Percentiles rank a stretch among this genome's conserved stretches.
Conservation (phyloP, 1,140 invertebrate species). For the Trichogramma pretiosum region DNA sequence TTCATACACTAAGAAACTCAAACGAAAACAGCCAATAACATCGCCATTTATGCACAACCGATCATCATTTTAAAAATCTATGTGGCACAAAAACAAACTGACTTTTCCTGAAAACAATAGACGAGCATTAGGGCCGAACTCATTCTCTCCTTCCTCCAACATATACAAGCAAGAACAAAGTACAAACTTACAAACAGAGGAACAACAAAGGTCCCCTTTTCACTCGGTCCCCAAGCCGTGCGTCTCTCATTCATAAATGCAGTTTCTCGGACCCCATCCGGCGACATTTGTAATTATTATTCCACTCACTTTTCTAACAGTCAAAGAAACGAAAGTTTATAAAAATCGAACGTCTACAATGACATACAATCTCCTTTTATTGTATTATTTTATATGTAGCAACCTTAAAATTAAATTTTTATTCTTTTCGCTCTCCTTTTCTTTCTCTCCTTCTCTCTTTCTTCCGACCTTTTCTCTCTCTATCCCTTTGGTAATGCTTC, state of each 20-base stretch:
- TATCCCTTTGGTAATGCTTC: slow-evolving; percentile 35
- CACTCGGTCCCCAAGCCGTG: slow-evolving; percentile 11
- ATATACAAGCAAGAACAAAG: too few species aligned
- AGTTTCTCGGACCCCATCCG: slow-evolving; percentile 11
- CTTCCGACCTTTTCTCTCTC: too few species aligned
- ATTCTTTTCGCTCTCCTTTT: slow-evolving; percentile 7
- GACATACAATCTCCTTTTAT: slow-evolving; percentile 20
- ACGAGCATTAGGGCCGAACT: background rate
- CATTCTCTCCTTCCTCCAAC: too few species aligned
- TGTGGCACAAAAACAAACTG: slow-evolving; percentile 11
- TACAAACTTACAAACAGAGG: background rate
- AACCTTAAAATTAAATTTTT: slow-evolving; percentile 11
- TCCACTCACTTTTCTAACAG: slow-evolving; percentile 5
- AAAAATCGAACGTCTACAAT: slow-evolving; percentile 14
- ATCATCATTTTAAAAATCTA: too few species aligned
- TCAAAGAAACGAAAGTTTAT: slow-evolving; percentile 9
- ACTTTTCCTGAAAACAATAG: slow-evolving; percentile 18
- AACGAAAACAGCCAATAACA: too few species aligned
- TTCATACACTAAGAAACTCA: background rate
- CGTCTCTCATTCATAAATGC: slow-evolving; percentile 13
- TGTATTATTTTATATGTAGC: slow-evolving; percentile 20
- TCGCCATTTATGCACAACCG: too few species aligned
- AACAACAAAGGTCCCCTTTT: slow-evolving; percentile 5
- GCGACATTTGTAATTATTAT: slow-evolving; percentile 10
- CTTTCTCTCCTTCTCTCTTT: slow-evolving; percentile 19